These are phyloP conservation scores for Caloenas nicobarica DNA, from an alignment of 2,113 vertebrate genomes.

Conservation along the genomic window DNA sequence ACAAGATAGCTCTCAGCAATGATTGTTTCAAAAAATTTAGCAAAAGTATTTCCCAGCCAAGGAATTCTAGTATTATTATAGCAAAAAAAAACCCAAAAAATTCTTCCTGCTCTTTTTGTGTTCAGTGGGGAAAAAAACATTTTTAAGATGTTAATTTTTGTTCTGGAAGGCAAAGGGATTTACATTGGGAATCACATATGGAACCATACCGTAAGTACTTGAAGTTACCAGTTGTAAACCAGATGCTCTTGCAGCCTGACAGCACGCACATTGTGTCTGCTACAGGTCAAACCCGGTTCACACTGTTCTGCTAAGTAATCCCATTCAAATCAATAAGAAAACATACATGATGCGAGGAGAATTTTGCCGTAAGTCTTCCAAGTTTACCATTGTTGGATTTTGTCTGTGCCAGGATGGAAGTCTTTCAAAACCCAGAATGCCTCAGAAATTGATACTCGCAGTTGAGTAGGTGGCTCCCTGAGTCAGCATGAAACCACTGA, in stretches of 20 bases:
- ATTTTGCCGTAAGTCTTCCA: neutral
- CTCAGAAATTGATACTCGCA: neutral
- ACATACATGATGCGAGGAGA: neutral
- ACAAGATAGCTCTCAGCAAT: slow-evolving; percentile 41
- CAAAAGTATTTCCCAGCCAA: slow-evolving; percentile 25
- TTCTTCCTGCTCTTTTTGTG: neutral
- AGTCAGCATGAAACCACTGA: slow-evolving; percentile 1
- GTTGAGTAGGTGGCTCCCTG: slow-evolving; percentile 32
- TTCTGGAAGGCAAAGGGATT: neutral
- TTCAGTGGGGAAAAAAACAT: neutral
- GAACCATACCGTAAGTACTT: neutral
- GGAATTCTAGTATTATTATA: neutral
- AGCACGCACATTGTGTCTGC: neutral
- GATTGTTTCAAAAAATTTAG: slow-evolving; percentile 46
- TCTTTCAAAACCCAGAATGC: slow-evolving; percentile 13
- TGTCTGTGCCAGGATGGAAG: neutral
- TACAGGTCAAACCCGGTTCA: neutral
- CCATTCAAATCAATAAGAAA: neutral
- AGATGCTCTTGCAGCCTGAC: neutral
- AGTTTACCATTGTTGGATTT: neutral
- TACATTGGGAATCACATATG: neutral
- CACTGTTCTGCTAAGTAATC: neutral
- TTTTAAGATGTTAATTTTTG: slow-evolving; percentile 8
- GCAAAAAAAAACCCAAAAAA: slow-evolving; percentile 40
- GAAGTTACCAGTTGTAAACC: slow-evolving; percentile 17